Conservation (phyloP, 2,797 vertebrate species). For the Diceros bicornis region DNA sequence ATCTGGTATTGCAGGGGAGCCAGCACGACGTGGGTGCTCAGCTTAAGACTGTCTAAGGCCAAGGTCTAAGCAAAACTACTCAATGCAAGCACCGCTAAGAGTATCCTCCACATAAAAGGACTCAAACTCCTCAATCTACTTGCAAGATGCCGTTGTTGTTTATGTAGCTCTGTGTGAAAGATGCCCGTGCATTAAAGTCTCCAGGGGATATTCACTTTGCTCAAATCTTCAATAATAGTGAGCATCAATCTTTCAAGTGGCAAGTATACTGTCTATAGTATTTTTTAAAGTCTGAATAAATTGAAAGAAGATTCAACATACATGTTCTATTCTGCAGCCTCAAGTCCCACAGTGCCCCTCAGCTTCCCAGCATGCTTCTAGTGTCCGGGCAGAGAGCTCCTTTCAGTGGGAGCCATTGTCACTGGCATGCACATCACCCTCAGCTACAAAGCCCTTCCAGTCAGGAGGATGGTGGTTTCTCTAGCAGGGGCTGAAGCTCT, state of each 20-base stretch:
- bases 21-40: background rate
- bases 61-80: background rate
- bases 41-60: background rate
- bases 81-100: background rate
- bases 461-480: background rate
- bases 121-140: background rate
- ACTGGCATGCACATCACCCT: fast-evolving
- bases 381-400: background rate
- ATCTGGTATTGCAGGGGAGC: background rate
- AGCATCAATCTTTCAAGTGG: background rate
- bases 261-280: background rate
- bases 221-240: background rate
- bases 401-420: background rate
- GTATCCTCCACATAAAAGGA: background rate
- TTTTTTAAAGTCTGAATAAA: background rate
- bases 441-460: background rate
- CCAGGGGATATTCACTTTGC: background rate
- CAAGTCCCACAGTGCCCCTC: background rate
- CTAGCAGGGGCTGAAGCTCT: background rate
- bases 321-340: background rate
- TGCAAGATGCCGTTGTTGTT: background rate
- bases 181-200: background rate
- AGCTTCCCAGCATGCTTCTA: background rate
- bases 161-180: background rate
- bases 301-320: background rate